Evolutionary conservation across 37 sponge, comb jelly and placozoan genomes (phyloP).

Genomic region (Halisarca cf. caerulea): DNA sequence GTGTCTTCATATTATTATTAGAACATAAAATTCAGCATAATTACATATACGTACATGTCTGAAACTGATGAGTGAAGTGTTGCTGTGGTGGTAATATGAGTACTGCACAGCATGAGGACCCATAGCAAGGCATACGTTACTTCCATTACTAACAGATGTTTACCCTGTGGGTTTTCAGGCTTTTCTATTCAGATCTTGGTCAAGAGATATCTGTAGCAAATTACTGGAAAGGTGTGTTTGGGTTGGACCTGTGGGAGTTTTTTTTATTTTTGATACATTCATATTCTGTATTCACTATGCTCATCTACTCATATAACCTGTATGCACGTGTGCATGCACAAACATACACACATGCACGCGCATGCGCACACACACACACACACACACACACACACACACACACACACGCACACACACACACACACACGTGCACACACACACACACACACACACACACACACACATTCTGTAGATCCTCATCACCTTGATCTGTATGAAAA

Average conservation of each 20-base stretch:
- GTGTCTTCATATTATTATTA: too few relatives aligned
- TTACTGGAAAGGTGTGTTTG: constrained; percentile 39
- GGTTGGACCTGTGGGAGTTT: too few relatives aligned
- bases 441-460: constrained; percentile 17
- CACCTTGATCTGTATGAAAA: neutral
- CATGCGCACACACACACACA: constrained; percentile 14
- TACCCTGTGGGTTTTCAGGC: too few relatives aligned
- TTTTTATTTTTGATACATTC: too few relatives aligned
- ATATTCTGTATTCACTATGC: too few relatives aligned
- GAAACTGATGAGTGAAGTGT: too few relatives aligned
- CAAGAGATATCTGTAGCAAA: constrained; percentile 35
- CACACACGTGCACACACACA: constrained; percentile 14
- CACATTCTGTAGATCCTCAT: neutral
- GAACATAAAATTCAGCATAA: too few relatives aligned
- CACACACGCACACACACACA: neutral
- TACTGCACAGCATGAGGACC: too few relatives aligned
- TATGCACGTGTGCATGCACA: neutral
- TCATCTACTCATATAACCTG: neutral
- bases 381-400: neutral
- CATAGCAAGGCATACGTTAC: too few relatives aligned
- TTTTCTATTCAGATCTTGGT: constrained; percentile 7
- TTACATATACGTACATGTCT: neutral
- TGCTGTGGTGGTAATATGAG: too few relatives aligned
- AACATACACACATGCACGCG: neutral
- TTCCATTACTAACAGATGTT: too few relatives aligned